Base-by-base conservation (phyloP, 2,113 vertebrate genomes). In the Mola mola region DNA sequence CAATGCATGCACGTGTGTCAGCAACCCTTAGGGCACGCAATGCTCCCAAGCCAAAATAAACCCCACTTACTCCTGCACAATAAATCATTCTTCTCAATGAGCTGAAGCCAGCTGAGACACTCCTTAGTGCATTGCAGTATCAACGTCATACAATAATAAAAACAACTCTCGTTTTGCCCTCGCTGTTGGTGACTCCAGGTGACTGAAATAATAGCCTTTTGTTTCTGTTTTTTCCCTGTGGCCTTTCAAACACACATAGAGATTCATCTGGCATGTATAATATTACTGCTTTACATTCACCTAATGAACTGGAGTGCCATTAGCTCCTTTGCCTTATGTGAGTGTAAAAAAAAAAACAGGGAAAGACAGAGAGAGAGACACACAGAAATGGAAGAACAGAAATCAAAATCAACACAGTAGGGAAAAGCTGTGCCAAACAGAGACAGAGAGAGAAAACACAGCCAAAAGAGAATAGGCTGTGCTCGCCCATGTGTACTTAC, bases 31-130 rank as follows among this genome's bases (percentile, higher is more conserved):
- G 87, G 87, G 78, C 80, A 82, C 60, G 63, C 69, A 47, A 72
- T 17, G 57, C 83, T 88, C 87, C 87, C 87, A 69, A 89, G 89
- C 85, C 87, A 88, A 89, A 89, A 89, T 89, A 91, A 86, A 90
- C 81, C 81, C 78, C 79, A 87, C 86, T 88, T 87, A 85, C 86
- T 84, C 66, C 69, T 37, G 72, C 65, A 84, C 89, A 76, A 88
- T 90, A 89, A 90, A 90, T 90, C 89, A 87, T 84, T 81, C 79
- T 81, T 87, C 87, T 89, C 86, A 89, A 90, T 90, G 86, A 88
- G 89, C 83, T 84, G 61, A 63, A 81, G 78, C 84, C 89, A 87
- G 86, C 84, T 87, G 85, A 89, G 81, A 81, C 66, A 47, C 73
- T 85, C 79, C 69, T 81, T 68, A 84, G 75, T 84, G 81, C 70